Base-by-base conservation (phyloP, 2,888 invertebrate genomes). In the Cotesia congregata region DNA sequence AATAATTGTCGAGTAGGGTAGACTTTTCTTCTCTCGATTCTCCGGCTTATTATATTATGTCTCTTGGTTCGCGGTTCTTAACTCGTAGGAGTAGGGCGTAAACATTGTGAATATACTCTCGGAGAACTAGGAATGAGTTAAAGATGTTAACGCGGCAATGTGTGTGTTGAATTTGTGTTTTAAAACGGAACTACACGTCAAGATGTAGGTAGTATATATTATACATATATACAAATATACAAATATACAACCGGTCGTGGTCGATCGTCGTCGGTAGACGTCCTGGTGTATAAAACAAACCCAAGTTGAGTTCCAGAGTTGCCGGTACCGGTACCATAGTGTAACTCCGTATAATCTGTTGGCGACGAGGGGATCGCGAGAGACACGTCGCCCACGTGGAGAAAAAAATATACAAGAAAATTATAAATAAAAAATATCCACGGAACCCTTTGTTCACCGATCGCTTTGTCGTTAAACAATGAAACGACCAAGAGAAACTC, bases 391-490 rank as follows among this genome's bases (percentile, higher is more conserved):
- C 76, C 76, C 72, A 75, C 75, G 38, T 71, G 17, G 30, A 71
- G 65, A 69, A 62, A 70, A 75, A 60, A 67, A 9, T 50, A 50
- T 12, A 50, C 12, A 50, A 50, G 50, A 50, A 50, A 50, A 50
- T 50, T 7, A 50, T 50, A 50, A 50, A 41, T 30, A 68, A 61
- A 59, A 72, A 72, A 70, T 40, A 20, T 6, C 62, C n/a, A 17
- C 61, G 62, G 38, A 62, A 64, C 73, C 75, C 64, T 80, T 77
- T 73, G 67, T 76, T 72, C 72, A 72, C 67, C 40, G 7, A 72
- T 62, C 62, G 62, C 72, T 83, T 83, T 80, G 83, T 84, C 79
- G 80, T 79, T 82, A 80, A 65, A 65, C 65, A 65, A 65, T 65
- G 30, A 74, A 82, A 80, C 77, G 75, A 71, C 67, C 41, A 20